Base-by-base conservation (phyloP, 2,888 invertebrate genomes). In the Melolontha melolontha region DNA sequence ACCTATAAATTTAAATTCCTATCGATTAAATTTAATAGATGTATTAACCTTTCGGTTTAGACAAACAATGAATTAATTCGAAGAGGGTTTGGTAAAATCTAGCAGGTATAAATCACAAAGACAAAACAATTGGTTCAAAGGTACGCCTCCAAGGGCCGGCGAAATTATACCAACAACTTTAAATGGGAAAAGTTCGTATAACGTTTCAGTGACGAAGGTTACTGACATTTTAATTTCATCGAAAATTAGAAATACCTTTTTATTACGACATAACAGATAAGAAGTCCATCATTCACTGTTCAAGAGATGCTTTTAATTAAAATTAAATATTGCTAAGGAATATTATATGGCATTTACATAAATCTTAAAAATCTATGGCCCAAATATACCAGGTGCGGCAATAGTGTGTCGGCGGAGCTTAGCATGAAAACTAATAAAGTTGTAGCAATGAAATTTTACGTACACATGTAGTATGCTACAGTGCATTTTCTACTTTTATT, bases 61-160 rank as follows among this genome's bases (percentile, higher is more conserved):
- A 14, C 40, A 2, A 39, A 27, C 54, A 10, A 54, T 40, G 34
- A 54, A 54, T 54, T 54, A 54, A 40, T 11, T 39, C 39, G 16
- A 16, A 39, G 16, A 39, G n/a, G 6, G 51, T 51, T 8, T 14
- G 16, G 14, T n/a, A 39, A 54, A 39, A 54, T 17, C 54, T 51
- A 39, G 11, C 16, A 12, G 39, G 16, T 40, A 54, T 54, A 54
- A 54, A 54, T 54, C 54, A 54, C 54, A 54, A 54, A 54, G 54
- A 54, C 34, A 34, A 34, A 34, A 34, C 54, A 54, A 54, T 54
- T 54, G 54, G 39, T 54, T 54, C 40, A 10, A 14, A 27, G 54
- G 39, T 27, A 12, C 12, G 14, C 40, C 54, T 40, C 16, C 40
- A 40, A 10, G 10, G 39, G 14, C 16, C 16, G 27, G 10, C 16